Conservation (phyloP, 2,888 invertebrate species). For the Polydrusus pterygomalis region DNA sequence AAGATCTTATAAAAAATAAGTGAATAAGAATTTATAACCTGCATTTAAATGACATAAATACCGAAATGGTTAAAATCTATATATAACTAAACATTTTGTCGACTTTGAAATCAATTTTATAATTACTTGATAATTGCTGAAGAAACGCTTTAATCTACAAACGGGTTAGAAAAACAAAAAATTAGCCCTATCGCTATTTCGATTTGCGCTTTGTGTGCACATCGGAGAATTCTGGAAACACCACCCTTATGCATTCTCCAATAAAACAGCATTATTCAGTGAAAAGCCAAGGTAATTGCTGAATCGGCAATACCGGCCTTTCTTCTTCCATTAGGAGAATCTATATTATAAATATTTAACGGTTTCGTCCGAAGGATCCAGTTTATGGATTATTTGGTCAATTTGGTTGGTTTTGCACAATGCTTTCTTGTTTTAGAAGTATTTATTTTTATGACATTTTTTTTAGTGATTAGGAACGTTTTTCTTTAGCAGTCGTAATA, state of each 20-base stretch:
- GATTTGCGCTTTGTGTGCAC: not conserved
- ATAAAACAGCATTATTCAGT: conserved; percentile 18
- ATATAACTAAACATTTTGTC: too few species aligned
- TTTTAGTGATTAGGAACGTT: too few species aligned
- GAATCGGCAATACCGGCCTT: conserved; percentile 1
- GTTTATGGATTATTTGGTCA: conserved; percentile 21
- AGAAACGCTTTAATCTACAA: too few species aligned
- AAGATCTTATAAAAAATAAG: too few species aligned
- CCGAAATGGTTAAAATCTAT: too few species aligned
- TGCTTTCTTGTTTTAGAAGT: not conserved
- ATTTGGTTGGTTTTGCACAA: conserved; percentile 28
- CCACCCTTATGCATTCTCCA: not conserved
- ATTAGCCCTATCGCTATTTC: not conserved
- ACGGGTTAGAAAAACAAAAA: too few species aligned
- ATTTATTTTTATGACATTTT: too few species aligned
- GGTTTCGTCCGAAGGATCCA: not conserved
- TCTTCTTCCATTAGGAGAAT: conserved; percentile 26
- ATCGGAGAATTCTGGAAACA: not conserved
- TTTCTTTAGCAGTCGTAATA: too few species aligned
- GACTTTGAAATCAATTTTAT: too few species aligned
- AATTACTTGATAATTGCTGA: too few species aligned
- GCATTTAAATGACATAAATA: too few species aligned
- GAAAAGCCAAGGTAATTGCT: conserved; percentile 20
- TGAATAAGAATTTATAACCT: too few species aligned
- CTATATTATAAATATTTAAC: conserved; percentile 23